Conservation (phyloP, 2,797 vertebrate species). For the Platalea minor region DNA sequence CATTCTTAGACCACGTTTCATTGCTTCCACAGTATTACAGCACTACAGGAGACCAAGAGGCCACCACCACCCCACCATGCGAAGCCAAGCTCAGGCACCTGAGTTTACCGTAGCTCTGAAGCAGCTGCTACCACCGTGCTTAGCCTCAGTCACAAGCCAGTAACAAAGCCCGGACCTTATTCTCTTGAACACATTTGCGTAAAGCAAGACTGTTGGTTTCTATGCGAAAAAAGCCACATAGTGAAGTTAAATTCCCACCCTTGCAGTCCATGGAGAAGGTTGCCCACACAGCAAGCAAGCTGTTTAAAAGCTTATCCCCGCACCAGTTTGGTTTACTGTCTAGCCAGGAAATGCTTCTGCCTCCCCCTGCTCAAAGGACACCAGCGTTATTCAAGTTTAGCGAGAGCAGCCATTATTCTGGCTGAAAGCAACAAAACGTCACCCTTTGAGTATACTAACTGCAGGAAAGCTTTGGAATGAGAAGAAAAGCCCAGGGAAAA, state of each 20-base stretch:
- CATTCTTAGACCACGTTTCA: neutral
- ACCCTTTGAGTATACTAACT: neutral
- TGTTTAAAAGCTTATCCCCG: neutral
- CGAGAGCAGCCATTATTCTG: neutral
- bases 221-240: neutral
- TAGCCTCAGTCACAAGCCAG: neutral
- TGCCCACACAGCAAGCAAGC: neutral
- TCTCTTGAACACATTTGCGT: fast-evolving
- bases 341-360: slow-evolving; percentile 19
- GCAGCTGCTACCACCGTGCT: neutral
- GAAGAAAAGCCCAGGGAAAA: neutral
- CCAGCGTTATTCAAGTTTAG: neutral
- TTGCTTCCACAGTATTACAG: neutral
- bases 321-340: neutral
- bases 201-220: neutral
- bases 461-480: neutral
- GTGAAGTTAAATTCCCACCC: neutral
- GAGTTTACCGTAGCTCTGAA: neutral
- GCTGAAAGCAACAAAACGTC: neutral
- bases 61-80: fast-evolving
- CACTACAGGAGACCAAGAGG: neutral
- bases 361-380: neutral
- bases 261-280: neutral
- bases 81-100: neutral
- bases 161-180: neutral